Percentiles rank a stretch among this genome's conserved stretches.
These are phyloP conservation scores for Apamea crenata DNA, from an alignment of 2,888 invertebrate species.

Conservation along the genomic window DNA sequence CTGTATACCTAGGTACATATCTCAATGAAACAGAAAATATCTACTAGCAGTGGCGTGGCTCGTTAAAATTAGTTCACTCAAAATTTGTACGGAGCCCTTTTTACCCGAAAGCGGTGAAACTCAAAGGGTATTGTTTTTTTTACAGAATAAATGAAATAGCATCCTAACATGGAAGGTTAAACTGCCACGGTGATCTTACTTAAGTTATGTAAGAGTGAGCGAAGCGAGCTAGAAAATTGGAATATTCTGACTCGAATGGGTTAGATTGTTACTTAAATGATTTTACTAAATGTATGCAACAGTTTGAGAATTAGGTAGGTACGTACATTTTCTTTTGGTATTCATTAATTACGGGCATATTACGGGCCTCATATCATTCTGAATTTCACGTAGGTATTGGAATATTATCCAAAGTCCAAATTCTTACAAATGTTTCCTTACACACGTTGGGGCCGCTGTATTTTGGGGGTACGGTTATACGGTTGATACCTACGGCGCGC, in stretches of 20 bases:
- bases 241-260: neutral
- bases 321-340: neutral
- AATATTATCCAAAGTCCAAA: neutral
- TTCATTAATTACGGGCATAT: neutral
- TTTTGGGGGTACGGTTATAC: neutral
- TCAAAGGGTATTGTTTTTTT: neutral
- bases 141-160: neutral
- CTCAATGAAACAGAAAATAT: constrained; percentile 10
- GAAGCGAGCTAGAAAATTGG: neutral
- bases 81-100: neutral
- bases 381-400: neutral
- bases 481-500: neutral
- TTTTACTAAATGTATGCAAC: neutral
- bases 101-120: neutral
- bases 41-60: neutral
- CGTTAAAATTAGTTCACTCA: too few species aligned
- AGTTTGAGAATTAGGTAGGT: neutral
- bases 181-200: neutral
- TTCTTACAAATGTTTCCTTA: neutral
- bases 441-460: neutral
- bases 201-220: neutral
- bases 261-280: neutral
- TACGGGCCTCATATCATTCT: neutral
- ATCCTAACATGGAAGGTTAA: neutral
- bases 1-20: neutral